Evolutionary conservation across 2,113 vertebrate species (phyloP), one percentile per base, ranked within the genome.

Genomic region (Mobula hypostoma): DNA sequence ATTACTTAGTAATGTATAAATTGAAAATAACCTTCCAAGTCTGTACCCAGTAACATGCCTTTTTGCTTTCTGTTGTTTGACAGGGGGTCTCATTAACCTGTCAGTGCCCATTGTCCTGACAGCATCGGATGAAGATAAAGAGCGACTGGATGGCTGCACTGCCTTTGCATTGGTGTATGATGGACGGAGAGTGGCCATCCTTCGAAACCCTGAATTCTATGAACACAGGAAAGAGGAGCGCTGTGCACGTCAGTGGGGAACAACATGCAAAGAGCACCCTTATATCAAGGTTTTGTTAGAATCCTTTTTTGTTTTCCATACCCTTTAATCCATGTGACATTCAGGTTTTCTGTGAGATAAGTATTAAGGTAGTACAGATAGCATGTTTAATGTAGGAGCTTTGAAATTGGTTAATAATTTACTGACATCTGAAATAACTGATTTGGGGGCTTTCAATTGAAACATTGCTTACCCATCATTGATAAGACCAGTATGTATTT

Each of bases 141-240:
- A 98, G 56, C 97, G 97, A 61, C 96, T 99, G 90, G 98, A 99
- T 0, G 97, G 98, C 0, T 97, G 97, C 76, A 99, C 98, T 0
- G 99, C 99, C 0, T 95, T 99, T 58, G 98, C 98, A 0, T 95
- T 99, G 95, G 95, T 98, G 21, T 99, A 98, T 0, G 97, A 97
- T 88, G 98, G 98, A 15, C 94, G 95, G 36, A 97, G 98, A 0
- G 98, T 99, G 79, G 99, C 99, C 94, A 99, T 99, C 95, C 98
- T 99, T 3, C 98, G 99, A 48, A 98, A 99, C 94, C 99, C 98
- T 0, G 99, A 99, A 94, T 99, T 99, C 95, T 99, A 98, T 0
- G 98, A 98, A 94, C 99, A 99, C 95, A 96, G 98, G 95, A 99
- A 99, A 94, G 99, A 99, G 94, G 99, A 99, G 56, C 98, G 99